Percentiles rank a stretch among this genome's conserved stretches.
phyloP scores from a whole-genome alignment of 2,888 invertebrate species.

The Drosophila limbata region DNA sequence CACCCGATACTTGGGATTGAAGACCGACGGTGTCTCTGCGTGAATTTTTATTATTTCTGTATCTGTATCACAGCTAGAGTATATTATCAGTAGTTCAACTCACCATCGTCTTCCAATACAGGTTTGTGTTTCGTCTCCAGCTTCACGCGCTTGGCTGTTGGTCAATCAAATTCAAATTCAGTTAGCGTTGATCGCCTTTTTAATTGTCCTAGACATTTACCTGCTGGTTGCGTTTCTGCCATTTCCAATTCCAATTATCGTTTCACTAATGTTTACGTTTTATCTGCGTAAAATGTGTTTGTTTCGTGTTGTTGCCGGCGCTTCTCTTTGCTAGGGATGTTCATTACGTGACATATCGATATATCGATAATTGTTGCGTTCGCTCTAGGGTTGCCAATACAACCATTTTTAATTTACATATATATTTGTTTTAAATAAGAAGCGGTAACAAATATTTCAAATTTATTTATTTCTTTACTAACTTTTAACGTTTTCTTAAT shows the following conservation, averaged over 20 bases:
- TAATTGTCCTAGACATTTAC: conserved; percentile 4
- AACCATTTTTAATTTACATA: no score
- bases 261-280: conserved; percentile 40
- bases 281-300: conserved; percentile 19
- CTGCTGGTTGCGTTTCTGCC: conserved; percentile 41
- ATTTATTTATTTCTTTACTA: no score
- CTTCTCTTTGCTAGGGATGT: conserved; percentile 17
- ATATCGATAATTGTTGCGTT: no score
- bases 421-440: no score
- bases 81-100: conserved; percentile 5
- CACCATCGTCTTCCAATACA: conserved; percentile 64
- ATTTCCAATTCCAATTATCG: conserved; percentile 19
- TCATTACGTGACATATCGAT: not conserved
- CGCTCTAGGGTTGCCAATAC: no score
- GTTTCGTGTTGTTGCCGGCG: conserved; percentile 46
- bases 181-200: not conserved
- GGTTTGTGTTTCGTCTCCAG: conserved; percentile 57
- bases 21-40: conserved; percentile 84
- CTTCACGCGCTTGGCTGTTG: conserved; percentile 62
- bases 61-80: not conserved
- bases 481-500: no score
- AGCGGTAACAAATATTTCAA: no score
- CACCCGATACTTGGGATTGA: conserved; percentile 87
- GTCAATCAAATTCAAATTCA: no score
- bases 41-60: not conserved